Evolutionary conservation across 2,888 invertebrate genomes (phyloP).

Genomic region (Sinelater perroti): DNA sequence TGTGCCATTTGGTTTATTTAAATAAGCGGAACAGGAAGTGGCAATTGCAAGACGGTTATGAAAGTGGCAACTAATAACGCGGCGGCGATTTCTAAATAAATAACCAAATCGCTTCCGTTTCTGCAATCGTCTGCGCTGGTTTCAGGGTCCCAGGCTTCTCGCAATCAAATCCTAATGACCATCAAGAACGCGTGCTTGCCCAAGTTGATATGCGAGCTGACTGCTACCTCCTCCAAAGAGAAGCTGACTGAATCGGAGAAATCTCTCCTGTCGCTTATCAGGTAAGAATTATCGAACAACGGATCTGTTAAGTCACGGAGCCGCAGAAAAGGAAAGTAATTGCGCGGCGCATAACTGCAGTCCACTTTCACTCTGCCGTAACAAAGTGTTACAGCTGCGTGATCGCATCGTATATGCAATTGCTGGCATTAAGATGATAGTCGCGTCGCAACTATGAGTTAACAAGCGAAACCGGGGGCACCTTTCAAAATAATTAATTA

Average conservation of each 20-base stretch:
- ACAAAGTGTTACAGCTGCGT: conserved; percentile 9
- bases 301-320: conserved; percentile 32
- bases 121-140: background rate
- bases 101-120: background rate
- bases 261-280: conserved; percentile 67
- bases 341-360: conserved; percentile 46
- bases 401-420: conserved; percentile 5
- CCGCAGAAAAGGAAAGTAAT: conserved; percentile 48
- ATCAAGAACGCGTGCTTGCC: conserved; percentile 72
- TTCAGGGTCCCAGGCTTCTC: conserved; percentile 58
- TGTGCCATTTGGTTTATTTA: no score
- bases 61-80: background rate
- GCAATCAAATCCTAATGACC: conserved; percentile 64
- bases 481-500: no score
- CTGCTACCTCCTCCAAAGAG: conserved; percentile 68
- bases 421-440: background rate
- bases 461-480: no score
- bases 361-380: conserved; percentile 44
- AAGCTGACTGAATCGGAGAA: conserved; percentile 70
- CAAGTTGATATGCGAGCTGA: conserved; percentile 72
- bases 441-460: background rate
- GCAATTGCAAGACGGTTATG: background rate
- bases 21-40: background rate
- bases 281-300: conserved; percentile 58
- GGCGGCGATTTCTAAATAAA: background rate